Percentiles rank a stretch among this genome's conserved stretches.
Conservation (phyloP, 2,888 invertebrate species). For the Brenthis hecate region DNA sequence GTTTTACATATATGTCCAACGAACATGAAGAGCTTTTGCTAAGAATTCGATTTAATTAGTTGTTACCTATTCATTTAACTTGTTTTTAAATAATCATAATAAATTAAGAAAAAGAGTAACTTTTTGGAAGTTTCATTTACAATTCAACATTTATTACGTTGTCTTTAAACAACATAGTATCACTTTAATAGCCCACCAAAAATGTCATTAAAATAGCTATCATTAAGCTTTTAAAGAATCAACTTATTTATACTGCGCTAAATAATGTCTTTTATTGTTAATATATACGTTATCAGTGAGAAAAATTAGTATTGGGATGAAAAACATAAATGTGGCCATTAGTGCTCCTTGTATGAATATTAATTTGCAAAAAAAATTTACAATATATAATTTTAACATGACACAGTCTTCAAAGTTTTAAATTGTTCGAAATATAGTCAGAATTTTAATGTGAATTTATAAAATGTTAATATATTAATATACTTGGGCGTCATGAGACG, state of each 20-base stretch:
- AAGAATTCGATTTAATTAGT: too few relatives aligned
- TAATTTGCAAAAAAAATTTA: constrained; percentile 24
- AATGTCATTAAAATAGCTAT: constrained; percentile 6
- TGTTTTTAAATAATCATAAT: too few relatives aligned
- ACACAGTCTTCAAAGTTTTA: not conserved
- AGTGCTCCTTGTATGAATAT: constrained; percentile 31
- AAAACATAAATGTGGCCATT: constrained; percentile 28
- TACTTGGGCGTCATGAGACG: not conserved
- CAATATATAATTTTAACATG: constrained; percentile 13
- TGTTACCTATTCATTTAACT: too few relatives aligned
- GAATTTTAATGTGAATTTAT: constrained; percentile 7
- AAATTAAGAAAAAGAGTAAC: not conserved
- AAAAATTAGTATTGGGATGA: constrained; percentile 32
- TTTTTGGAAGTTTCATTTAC: not conserved
- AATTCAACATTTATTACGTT: too few relatives aligned
- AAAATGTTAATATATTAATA: not conserved
- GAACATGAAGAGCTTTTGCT: too few relatives aligned
- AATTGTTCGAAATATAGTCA: not conserved
- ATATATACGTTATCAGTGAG: constrained; percentile 18
- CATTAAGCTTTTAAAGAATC: constrained; percentile 13
- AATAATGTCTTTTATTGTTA: constrained; percentile 17
- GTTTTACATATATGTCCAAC: too few relatives aligned
- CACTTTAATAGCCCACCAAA: not conserved
- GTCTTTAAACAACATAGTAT: too few relatives aligned
- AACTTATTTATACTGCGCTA: constrained; percentile 10